These are phyloP conservation scores for Hofmannophila pseudospretella DNA, from an alignment of 2,888 invertebrate genomes.

Conservation along the genomic window DNA sequence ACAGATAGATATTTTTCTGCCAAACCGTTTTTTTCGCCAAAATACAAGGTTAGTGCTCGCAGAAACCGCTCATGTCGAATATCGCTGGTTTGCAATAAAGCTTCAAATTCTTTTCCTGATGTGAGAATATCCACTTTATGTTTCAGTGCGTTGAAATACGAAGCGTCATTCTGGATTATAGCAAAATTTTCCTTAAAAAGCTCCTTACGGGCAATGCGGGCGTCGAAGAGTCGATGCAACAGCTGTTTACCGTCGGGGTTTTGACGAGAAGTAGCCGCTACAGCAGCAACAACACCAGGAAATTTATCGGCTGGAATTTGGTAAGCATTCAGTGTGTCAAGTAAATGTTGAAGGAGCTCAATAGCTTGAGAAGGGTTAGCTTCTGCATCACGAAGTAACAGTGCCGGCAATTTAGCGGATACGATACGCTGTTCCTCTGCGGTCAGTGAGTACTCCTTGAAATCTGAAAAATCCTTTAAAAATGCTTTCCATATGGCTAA, in stretches of 20 bases:
- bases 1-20: constrained; percentile 21
- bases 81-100: constrained; percentile 16
- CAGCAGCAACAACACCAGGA: constrained; percentile 23
- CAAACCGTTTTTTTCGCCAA: constrained; percentile 38
- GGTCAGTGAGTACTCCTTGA: constrained; percentile 38
- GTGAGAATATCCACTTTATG: constrained; percentile 35
- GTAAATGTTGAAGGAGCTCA: constrained; percentile 21
- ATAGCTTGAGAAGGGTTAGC: constrained; percentile 14
- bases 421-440: constrained; percentile 29
- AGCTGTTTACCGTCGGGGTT: constrained; percentile 23
- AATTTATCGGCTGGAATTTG: constrained; percentile 24
- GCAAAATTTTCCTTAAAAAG: constrained; percentile 35
- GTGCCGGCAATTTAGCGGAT: constrained; percentile 19
- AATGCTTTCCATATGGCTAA: constrained; percentile 28
- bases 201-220: constrained; percentile 36
- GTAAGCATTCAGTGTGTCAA: constrained; percentile 33
- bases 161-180: constrained; percentile 32
- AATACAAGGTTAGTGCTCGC: constrained; percentile 38
- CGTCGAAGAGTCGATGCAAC: constrained; percentile 30
- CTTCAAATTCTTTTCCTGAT: constrained; percentile 22
- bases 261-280: no score
- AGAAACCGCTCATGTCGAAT: constrained; percentile 33
- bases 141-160: constrained; percentile 45
- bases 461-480: constrained; percentile 32
- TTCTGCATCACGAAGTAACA: constrained; percentile 21